Evolutionary conservation across 1,140 invertebrate genomes (phyloP), one percentile per base, ranked within the genome.

Genomic region (Hydropsyche tenuis): DNA sequence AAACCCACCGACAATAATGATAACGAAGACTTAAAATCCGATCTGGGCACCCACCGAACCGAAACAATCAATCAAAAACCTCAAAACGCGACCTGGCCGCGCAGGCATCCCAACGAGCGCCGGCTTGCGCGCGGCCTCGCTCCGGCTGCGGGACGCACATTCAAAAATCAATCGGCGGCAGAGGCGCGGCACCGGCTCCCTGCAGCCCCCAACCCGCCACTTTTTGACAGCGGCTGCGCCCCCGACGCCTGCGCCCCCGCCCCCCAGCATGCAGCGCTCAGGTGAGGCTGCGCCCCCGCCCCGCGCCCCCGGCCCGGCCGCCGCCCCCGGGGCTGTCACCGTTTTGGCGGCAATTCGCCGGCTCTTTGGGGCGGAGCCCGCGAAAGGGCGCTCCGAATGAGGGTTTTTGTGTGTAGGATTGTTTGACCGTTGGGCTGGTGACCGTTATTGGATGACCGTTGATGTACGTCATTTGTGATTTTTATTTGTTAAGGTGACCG

Each of bases 131-230:
- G 68, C 48, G 11, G 48, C 20, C 43, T 4, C 16, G 20, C 22
- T 25, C 16, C n/a, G 37, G 6, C 43, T 27, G 5, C 48, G 51
- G 83, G 80, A 83, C 81, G 71, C 78, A 78, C 79, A 72, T 80
- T 79, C 80, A 84, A 85, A 85, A 85, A 85, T 85, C 83, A 85
- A 85, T 85, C 73, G 75, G 81, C 83, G 84, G 82, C 81, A 80
- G 82, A 80, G 81, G 81, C 80, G 73, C 78, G 78, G 74, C 53
- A 73, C 74, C 79, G 78, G 78, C 78, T 20, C 25, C 77, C 78
- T 78, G 75, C 79, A 80, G 80, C 79, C 81, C 80, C 81, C 79
- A 77, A 77, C 78, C 79, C 82, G 81, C n/a, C n/a, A n/a, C n/a
- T n/a, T n/a, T n/a, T 83, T 83, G 83, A 83, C 84, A 83, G 20